Evolutionary conservation across 2,797 vertebrate species (phyloP), one percentile per base, ranked within the genome.

Genomic region (Danio albolineatus): DNA sequence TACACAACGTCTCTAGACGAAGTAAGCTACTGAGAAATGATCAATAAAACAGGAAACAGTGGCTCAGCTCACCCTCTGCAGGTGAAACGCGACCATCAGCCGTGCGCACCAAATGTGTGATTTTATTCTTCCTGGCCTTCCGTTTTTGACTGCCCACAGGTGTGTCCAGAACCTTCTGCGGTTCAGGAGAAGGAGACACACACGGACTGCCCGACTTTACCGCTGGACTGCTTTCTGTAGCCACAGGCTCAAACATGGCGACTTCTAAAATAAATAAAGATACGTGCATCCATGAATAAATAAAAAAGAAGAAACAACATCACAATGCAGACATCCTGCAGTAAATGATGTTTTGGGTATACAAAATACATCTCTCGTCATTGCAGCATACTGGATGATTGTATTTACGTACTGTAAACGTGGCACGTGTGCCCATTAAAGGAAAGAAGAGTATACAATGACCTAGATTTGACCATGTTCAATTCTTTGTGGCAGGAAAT

Each of bases 91-190:
- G 92, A 82, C 97, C 96, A 79, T 98, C 96, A 59, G 96, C 95
- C 69, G 95, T 95, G 87, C 97, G 95, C 84, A 99, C 96, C 84
- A 99, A 94, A 88, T 99, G 98, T 5, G 97, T 99, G 87, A 99
- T 99, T 93, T 98, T 99, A 85, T 93, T 97, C 94, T 98, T 99
- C 82, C 98, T 95, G 14, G 98, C 98, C 94, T 99, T 99, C 87
- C 98, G 96, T 86, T 99, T 99, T 91, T 99, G 97, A 94, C 98
- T 99, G 84, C 97, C 98, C 78, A 98, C 97, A 88, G 98, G 94
- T 86, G 95, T 95, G 84, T 98, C 97, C 85, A 95, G 94, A 21
- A 85, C 86, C 86, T 95, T 95, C 86, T 92, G 91, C 84, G 92
- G 84, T 75, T 97, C 97, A 86, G 93, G 92, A 92, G 93, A 92